A percentile compares a stretch with the other conserved stretches of the same genome.
Conservation (phyloP, 2,113 vertebrate genomes). For the Hippoglossus stenolepis region DNA sequence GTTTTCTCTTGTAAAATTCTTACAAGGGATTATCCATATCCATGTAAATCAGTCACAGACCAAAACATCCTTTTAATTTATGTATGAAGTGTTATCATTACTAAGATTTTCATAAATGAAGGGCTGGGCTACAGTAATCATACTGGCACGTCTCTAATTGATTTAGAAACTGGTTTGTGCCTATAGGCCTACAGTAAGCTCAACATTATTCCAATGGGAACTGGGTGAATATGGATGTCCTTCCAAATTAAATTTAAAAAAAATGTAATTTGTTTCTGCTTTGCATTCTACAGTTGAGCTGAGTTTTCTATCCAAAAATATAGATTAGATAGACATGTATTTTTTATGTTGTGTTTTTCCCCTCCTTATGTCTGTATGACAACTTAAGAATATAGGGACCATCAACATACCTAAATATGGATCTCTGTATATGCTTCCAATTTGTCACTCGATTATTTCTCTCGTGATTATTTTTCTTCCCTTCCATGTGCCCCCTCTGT, state of each 20-base stretch:
- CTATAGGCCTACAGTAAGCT: neutral
- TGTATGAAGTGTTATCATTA: neutral
- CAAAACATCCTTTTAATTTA: neutral
- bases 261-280: neutral
- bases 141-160: neutral
- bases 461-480: neutral
- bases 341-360: neutral
- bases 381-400: neutral
- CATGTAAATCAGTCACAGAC: neutral
- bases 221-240: slow-evolving; percentile 13
- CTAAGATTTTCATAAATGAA: slow-evolving; percentile 42
- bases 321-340: neutral
- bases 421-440: slow-evolving; percentile 10
- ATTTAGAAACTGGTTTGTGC: slow-evolving; percentile 25
- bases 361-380: neutral
- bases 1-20: neutral
- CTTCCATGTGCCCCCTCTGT: slow-evolving; percentile 69
- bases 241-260: neutral
- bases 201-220: neutral
- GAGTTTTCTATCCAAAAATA: too few species aligned
- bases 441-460: slow-evolving; percentile 17
- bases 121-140: slow-evolving; percentile 10
- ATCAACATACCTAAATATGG: neutral
- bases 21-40: neutral
- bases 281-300: neutral